Base-by-base conservation (phyloP, 2,113 vertebrate genomes). In the Sarotherodon lohbergeri region DNA sequence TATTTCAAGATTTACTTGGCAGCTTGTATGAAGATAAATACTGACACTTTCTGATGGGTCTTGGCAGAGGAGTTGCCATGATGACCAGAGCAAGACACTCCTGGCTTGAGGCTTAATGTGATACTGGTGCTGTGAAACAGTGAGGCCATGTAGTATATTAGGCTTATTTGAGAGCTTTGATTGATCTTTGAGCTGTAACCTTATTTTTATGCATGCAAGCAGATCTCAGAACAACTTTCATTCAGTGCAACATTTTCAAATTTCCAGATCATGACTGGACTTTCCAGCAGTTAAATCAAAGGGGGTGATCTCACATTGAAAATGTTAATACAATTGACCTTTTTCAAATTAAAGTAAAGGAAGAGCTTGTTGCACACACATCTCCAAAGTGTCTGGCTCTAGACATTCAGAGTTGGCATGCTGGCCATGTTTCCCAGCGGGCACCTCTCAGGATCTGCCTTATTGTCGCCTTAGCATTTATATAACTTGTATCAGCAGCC, bases 401-500 rank as follows among this genome's bases (percentile, higher is more conserved):
- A 43, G 54, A 68, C 39, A 43, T 89, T 83, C 81, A 57, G 34
- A 89, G 54, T 82, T 83, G 83, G 85, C 76, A 79, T 50, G 82
- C 41, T 88, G 91, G 82, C 29, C 73, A 13, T 36, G 63, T 56
- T 88, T 82, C 82, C 82, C 73, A 83, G 80, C 13, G 27, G 88
- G 86, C 90, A 90, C 59, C 88, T 93, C 91, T 93, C n/a, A 46
- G 86, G 83, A 90, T 91, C 84, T 84, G 91, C 90, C 84, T 83
- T 52, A 78, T 52, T 90, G 89, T 92, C 87, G 63, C 83, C 61
- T 86, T 83, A 52, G 52, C 83, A 43, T 93, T 93, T 92, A 93
- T 88, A 87, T 91, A 93, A 94, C 88, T 83, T 63, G 79, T 78
- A 90, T 92, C 32, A 32, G 90, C 88, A 94, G 92, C 90, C 91